Conservation (phyloP, 2,113 vertebrate genomes). For the Triplophysa siluroides region DNA sequence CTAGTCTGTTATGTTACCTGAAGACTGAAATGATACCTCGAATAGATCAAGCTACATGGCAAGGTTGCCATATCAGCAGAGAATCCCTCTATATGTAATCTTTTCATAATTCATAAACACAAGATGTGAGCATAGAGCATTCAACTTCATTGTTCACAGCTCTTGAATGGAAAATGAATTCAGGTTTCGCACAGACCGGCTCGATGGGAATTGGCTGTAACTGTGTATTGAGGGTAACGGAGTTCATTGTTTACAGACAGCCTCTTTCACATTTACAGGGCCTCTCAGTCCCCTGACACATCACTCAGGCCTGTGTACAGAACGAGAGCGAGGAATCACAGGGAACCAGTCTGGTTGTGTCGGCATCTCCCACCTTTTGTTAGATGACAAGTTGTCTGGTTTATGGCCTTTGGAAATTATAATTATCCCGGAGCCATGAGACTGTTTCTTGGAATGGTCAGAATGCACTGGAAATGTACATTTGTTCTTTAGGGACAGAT, state of each 20-base stretch:
- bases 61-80: conserved; percentile 18
- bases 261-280: conserved; percentile 53
- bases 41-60: neutral
- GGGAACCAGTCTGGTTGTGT: conserved; percentile 33
- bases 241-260: conserved; percentile 59
- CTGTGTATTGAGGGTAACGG: conserved; percentile 47
- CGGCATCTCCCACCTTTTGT: conserved; percentile 25
- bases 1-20: conserved; percentile 3
- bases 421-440: conserved; percentile 34
- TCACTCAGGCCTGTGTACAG: conserved; percentile 57
- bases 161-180: conserved; percentile 52
- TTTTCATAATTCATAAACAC: conserved; percentile 45
- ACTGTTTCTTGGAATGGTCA: conserved; percentile 10
- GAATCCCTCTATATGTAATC: neutral
- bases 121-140: conserved; percentile 1
- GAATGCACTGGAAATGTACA: conserved; percentile 35
- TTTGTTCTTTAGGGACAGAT: conserved; percentile 35
- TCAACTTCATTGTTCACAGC: conserved; percentile 38
- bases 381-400: conserved; percentile 35
- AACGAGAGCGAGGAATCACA: conserved; percentile 39
- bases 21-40: neutral
- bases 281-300: conserved; percentile 54
- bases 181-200: conserved; percentile 41
- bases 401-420: conserved; percentile 36
- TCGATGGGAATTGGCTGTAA: conserved; percentile 55